A percentile compares a stretch with the other conserved stretches of the same genome.
phyloP scores from a whole-genome alignment of 2,113 vertebrate species.

The Boulengeromyrus knoepffleri region DNA sequence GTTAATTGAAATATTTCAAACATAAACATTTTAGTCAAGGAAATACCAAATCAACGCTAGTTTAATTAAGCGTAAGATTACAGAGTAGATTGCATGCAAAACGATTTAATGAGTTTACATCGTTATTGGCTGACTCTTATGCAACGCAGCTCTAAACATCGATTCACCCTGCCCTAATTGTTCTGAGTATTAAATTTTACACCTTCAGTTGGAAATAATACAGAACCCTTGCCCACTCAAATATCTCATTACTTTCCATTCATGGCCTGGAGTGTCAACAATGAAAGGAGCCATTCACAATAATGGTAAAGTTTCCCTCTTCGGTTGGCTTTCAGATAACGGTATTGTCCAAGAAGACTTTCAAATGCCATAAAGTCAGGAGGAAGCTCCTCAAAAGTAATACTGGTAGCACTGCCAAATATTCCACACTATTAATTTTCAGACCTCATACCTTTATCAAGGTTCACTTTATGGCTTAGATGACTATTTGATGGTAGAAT shows the following conservation, averaged over 20 bases:
- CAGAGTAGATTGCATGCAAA: neutral
- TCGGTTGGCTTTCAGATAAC: neutral
- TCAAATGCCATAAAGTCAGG: neutral
- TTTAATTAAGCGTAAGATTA: neutral
- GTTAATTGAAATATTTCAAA: neutral
- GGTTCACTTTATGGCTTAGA: neutral
- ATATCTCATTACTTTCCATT: neutral
- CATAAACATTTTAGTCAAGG: neutral
- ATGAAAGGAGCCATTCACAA: neutral
- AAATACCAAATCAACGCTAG: neutral
- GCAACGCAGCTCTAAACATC: neutral
- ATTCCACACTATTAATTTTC: neutral
- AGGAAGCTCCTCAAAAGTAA: neutral
- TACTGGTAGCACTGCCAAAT: neutral
- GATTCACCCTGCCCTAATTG: neutral
- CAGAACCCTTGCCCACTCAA: neutral
- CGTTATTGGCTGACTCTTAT: neutral
- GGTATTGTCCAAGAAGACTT: neutral
- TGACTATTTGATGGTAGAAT: neutral
- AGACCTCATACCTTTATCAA: neutral
- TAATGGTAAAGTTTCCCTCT: neutral
- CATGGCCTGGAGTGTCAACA: slow-evolving; percentile 22
- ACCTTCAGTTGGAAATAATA: neutral
- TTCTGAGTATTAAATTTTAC: slow-evolving; percentile 5
- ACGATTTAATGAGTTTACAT: slow-evolving; percentile 5